Evolutionary conservation across 2,797 vertebrate genomes (phyloP).

Genomic region (Lepus townsendii): DNA sequence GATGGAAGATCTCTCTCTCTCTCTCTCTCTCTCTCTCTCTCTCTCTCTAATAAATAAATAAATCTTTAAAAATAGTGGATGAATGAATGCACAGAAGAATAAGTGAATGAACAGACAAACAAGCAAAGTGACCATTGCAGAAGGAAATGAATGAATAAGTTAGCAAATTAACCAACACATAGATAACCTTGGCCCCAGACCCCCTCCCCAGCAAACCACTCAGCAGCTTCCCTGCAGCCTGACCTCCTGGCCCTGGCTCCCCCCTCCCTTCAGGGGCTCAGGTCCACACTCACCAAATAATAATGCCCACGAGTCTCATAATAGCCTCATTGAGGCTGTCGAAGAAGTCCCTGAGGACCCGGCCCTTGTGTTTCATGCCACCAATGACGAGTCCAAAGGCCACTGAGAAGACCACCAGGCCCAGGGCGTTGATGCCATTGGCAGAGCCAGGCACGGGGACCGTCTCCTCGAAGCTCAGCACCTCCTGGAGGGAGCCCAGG

Average conservation of each 20-base stretch:
- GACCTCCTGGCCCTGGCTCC: conserved; percentile 55
- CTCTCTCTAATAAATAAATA: no score
- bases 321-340: conserved; percentile 98
- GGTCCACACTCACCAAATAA: conserved; percentile 95
- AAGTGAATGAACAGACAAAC: no score
- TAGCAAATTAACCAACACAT: not conserved
- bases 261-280: not conserved
- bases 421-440: conserved; percentile 95
- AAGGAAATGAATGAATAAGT: not conserved
- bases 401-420: conserved; percentile 98
- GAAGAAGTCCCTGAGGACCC: conserved; percentile 95
- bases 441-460: conserved; percentile 94
- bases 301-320: conserved; percentile 96
- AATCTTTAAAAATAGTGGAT: not conserved
- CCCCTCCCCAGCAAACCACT: not conserved
- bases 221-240: not conserved
- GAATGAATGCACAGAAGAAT: not conserved
- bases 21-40: no score
- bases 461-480: conserved; percentile 92
- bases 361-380: conserved; percentile 97
- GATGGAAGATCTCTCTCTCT: no score
- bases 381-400: conserved; percentile 97
- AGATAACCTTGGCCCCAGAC: not conserved
- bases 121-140: not conserved
- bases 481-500: conserved; percentile 92